Percentiles rank a stretch among this genome's conserved stretches.
These are phyloP conservation scores for Leptocoma aspasia DNA, from an alignment of 2,113 vertebrate genomes.

Conservation along the genomic window DNA sequence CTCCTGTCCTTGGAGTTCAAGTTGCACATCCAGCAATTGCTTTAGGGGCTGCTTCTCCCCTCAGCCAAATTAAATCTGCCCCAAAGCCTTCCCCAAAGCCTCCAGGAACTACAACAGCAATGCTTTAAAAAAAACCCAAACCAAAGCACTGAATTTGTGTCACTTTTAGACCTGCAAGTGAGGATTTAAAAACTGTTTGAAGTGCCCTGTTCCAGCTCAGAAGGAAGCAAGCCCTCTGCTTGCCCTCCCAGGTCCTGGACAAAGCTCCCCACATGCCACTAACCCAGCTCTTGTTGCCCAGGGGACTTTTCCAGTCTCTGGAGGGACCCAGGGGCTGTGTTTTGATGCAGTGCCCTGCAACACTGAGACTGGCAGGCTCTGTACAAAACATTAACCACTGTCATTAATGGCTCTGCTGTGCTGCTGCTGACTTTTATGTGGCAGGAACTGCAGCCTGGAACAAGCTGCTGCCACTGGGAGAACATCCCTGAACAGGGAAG, in stretches of 20 bases:
- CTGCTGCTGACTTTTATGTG: constrained; percentile 19
- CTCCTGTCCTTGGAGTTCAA: neutral
- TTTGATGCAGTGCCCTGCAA: neutral
- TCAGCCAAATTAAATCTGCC: neutral
- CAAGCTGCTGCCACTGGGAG: neutral
- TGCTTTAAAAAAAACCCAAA: neutral
- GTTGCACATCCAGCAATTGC: neutral
- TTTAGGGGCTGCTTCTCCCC: neutral
- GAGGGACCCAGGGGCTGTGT: neutral
- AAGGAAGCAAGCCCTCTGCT: neutral
- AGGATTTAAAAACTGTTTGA: neutral
- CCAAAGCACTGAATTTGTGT: neutral
- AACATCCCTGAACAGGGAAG: neutral
- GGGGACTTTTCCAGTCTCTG: neutral
- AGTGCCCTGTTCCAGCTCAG: neutral
- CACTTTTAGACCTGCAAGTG: neutral
- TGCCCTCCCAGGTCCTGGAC: neutral
- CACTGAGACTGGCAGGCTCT: neutral
- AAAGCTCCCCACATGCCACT: neutral
- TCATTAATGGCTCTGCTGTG: neutral
- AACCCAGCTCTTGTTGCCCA: neutral
- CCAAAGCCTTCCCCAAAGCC: neutral
- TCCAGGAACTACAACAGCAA: neutral
- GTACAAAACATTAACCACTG: neutral
- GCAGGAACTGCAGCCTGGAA: neutral